Base-by-base conservation (phyloP, 53 echinoderm and acorn worm genomes). In the Antedon mediterranea region DNA sequence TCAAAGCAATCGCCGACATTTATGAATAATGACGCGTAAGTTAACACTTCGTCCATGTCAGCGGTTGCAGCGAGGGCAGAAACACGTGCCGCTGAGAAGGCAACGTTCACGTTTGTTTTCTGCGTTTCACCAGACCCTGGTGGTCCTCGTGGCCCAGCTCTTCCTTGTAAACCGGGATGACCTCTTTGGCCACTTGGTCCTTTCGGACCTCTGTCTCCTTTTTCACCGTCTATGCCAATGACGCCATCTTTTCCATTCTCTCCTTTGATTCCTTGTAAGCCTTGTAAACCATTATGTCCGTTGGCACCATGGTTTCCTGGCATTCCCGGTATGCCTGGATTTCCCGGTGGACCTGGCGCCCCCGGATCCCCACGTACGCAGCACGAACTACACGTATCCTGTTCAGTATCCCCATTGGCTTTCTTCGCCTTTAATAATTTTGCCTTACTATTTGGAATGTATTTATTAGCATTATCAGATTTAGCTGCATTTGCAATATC, bases 291-390 rank as follows among this genome's bases (percentile, higher is more conserved):
- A 13, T 43, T 30, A 26, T 57, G 57, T 33, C 32, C 81, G 26
- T 73, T 27, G 0, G 71, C 44, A 0, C 76, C 76, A 23, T 76
- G 75, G 14, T 57, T 57, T 6, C 31, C 32, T 30, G 79, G 71
- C 43, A 32, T 27, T 26, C 32, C 72, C 31, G 14, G 82, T 73
- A 41, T 72, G 75, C 57, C 57, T 15, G 57, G 57, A 23, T 57
- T 57, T 3, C 90, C 90, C 34, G 87, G 86, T 43, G 85, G 83
- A 26, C 93, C 93, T 29, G 85, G 85, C 73, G 82, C 86, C 15
- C 93, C 93, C 0, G 88, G 93, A 57, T 88, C 85, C 0, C 93
- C 93, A 15, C 90, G 85, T 31, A 84, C 79, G 0, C 93, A 90
- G 33, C 90, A 78, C 18, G 86, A 26, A 8, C 93, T 88, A 18